These are phyloP conservation scores for Drosophila yooni DNA, from an alignment of 2,888 invertebrate species.

Conservation along the genomic window DNA sequence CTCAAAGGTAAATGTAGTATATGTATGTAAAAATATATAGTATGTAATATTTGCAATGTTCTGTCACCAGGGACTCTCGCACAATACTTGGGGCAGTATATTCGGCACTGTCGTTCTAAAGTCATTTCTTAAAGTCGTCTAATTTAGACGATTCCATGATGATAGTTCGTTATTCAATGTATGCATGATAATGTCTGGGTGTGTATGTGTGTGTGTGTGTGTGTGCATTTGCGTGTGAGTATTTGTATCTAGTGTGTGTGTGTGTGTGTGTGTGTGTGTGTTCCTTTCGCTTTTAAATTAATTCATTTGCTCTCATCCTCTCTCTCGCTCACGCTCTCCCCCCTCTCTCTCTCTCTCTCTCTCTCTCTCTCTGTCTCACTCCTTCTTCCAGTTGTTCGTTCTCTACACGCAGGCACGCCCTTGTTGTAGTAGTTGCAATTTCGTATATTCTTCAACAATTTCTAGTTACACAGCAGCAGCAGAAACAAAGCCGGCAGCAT, in stretches of 20 bases:
- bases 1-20: slow-evolving; percentile 26
- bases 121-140: slow-evolving; percentile 63
- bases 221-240: not conserved
- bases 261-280: slow-evolving; percentile 29
- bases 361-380: slow-evolving; percentile 6
- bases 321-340: slow-evolving; percentile 13
- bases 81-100: slow-evolving; percentile 57
- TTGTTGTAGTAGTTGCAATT: slow-evolving; percentile 36
- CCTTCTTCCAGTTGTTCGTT: slow-evolving; percentile 12
- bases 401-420: slow-evolving; percentile 38
- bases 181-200: slow-evolving; percentile 35
- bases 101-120: slow-evolving; percentile 50
- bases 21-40: slow-evolving; percentile 22
- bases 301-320: slow-evolving; percentile 45
- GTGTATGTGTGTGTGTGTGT: slow-evolving; percentile 23
- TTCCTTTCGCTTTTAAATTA: slow-evolving; percentile 33
- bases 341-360: not conserved
- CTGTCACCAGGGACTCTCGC: slow-evolving; percentile 46
- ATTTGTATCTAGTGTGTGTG: slow-evolving; percentile 6
- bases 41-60: slow-evolving; percentile 48
- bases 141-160: slow-evolving; percentile 74
- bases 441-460: slow-evolving; percentile 38
- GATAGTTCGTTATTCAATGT: slow-evolving; percentile 48
- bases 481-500: slow-evolving; percentile 43
- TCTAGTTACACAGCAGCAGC: slow-evolving; percentile 38